Conservation (phyloP, 2,888 invertebrate species). For the Amaurobius ferox region DNA sequence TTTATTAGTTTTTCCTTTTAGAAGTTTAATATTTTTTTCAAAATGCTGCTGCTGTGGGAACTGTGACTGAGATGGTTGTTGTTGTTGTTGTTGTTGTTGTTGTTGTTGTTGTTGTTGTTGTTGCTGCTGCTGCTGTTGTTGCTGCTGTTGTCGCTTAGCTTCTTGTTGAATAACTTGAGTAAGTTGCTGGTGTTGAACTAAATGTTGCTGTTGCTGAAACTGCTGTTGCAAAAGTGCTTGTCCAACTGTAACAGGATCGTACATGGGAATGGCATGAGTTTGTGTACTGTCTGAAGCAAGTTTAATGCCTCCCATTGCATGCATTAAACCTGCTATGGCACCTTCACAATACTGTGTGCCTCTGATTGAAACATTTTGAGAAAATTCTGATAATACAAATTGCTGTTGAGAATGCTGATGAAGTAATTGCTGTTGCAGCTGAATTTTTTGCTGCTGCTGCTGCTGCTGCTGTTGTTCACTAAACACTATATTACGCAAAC, state of each 20-base stretch:
- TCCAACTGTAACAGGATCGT: constrained; percentile 69
- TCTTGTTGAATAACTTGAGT: constrained; percentile 60
- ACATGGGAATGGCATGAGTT: constrained; percentile 65
- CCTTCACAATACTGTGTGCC: constrained; percentile 78
- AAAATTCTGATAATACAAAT: constrained; percentile 71
- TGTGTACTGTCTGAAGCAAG: constrained; percentile 63
- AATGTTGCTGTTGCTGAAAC: constrained; percentile 47
- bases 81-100: background rate
- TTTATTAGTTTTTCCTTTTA: constrained; percentile 53
- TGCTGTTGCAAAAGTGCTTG: constrained; percentile 67
- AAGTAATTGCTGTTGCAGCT: constrained; percentile 77
- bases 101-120: background rate
- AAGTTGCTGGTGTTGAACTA: constrained; percentile 50
- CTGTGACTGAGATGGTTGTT: background rate
- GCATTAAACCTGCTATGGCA: constrained; percentile 75
- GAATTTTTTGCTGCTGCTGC: constrained; percentile 75
- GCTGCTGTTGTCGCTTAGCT: constrained; percentile 52
- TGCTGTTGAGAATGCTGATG: constrained; percentile 75
- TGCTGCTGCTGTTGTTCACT: constrained; percentile 79
- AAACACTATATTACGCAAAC: constrained; percentile 70
- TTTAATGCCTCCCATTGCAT: constrained; percentile 70
- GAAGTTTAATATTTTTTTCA: constrained; percentile 58
- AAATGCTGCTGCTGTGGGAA: constrained; percentile 14
- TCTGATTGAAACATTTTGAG: constrained; percentile 71
- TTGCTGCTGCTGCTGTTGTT: constrained; percentile 24